Evolutionary conservation across 1,140 invertebrate genomes (phyloP).

Genomic region (Papilio polyxenes): DNA sequence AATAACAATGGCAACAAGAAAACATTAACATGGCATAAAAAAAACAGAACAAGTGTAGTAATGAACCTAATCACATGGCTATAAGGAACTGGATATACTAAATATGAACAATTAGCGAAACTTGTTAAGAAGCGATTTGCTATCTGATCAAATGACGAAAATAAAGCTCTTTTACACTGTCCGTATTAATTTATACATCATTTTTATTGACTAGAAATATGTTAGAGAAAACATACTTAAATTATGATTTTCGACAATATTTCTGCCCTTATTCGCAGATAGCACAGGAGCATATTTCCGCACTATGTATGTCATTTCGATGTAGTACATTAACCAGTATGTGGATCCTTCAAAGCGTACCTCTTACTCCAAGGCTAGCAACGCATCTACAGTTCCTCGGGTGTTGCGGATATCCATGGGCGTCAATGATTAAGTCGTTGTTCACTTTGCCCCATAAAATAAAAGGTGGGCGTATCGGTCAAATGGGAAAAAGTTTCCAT

Average conservation of each 20-base stretch:
- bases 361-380: no score
- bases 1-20: neutral
- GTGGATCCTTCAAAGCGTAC: no score
- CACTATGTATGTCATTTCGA: no score
- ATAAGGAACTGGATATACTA: conserved; percentile 43
- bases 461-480: no score
- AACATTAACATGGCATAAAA: neutral
- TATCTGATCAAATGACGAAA: neutral
- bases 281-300: no score
- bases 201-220: neutral
- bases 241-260: neutral
- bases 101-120: conserved; percentile 8
- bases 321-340: no score
- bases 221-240: neutral
- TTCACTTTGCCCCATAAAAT: no score
- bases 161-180: conserved; percentile 18
- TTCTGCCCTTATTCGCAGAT: no score
- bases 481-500: no score
- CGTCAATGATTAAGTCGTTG: no score
- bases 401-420: no score
- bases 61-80: conserved; percentile 33
- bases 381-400: no score
- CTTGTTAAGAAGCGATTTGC: neutral
- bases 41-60: conserved; percentile 1
- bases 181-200: neutral